These are phyloP conservation scores for Trematomus bernacchii DNA, from an alignment of 2,797 vertebrate species.

Conservation along the genomic window DNA sequence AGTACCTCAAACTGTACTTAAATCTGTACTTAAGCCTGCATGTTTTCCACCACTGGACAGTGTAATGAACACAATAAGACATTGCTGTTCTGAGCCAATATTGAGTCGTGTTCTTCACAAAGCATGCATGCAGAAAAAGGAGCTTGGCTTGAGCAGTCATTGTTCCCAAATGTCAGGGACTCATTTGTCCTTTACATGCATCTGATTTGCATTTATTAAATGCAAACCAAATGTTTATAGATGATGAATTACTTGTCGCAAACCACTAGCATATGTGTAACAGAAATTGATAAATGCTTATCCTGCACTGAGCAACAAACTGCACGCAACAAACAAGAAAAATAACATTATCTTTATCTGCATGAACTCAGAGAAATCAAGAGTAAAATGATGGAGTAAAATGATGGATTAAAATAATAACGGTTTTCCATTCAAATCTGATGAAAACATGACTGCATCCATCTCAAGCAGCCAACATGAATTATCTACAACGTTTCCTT, in stretches of 20 bases:
- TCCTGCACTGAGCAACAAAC: slow-evolving; percentile 10
- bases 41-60: background rate
- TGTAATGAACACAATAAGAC: background rate
- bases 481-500: slow-evolving; percentile 10
- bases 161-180: slow-evolving; percentile 32
- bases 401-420: slow-evolving; percentile 29
- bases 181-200: slow-evolving; percentile 35
- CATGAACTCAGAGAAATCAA: background rate
- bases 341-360: slow-evolving; percentile 19
- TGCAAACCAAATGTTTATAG: slow-evolving; percentile 67
- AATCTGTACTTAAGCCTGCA: background rate
- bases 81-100: background rate
- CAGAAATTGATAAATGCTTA: slow-evolving; percentile 26
- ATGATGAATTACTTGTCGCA: slow-evolving; percentile 51
- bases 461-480: slow-evolving; percentile 7
- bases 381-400: slow-evolving; percentile 24
- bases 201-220: slow-evolving; percentile 55
- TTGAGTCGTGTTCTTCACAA: slow-evolving; percentile 2
- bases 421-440: slow-evolving; percentile 21
- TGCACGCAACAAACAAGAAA: slow-evolving; percentile 17
- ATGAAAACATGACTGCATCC: slow-evolving; percentile 22
- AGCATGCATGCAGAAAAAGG: slow-evolving; percentile 1
- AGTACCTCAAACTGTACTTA: no score
- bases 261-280: slow-evolving; percentile 35
- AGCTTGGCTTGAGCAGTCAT: slow-evolving; percentile 9